These are phyloP conservation scores for Calcarius lapponicus DNA, from an alignment of 2,797 vertebrate genomes.

Conservation along the genomic window DNA sequence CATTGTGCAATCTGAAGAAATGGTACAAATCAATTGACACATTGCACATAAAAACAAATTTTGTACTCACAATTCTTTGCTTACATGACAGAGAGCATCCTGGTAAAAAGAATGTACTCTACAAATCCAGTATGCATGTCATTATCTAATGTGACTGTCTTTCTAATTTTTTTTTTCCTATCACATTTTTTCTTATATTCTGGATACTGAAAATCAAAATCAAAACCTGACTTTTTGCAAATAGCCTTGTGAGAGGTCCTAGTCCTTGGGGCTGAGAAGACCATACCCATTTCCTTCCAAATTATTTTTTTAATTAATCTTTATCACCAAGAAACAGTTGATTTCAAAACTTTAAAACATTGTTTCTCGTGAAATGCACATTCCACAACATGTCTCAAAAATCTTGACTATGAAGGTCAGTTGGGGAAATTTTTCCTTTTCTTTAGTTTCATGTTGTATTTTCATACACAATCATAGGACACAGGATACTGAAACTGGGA, in stretches of 20 bases:
- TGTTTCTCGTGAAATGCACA: background rate
- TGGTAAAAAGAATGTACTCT: background rate
- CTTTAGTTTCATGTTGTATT: background rate
- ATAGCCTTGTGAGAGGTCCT: background rate
- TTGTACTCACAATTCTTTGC: background rate
- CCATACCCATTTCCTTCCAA: background rate
- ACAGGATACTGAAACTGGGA: background rate
- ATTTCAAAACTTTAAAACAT: background rate
- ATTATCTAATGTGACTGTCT: background rate
- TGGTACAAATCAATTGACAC: conserved; percentile 14
- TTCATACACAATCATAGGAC: background rate
- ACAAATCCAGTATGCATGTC: background rate
- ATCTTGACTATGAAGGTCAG: background rate
- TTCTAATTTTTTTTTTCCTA: background rate
- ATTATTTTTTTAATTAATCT: background rate
- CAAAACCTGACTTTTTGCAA: background rate
- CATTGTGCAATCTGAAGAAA: conserved; percentile 18
- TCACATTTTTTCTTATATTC: background rate
- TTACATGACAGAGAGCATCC: background rate
- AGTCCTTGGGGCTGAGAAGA: background rate
- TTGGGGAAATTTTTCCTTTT: background rate
- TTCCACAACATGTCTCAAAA: background rate
- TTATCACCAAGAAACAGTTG: background rate
- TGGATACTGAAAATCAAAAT: background rate
- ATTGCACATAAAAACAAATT: conserved; percentile 6